Base-by-base conservation (phyloP, 2,888 invertebrate genomes). In the Salticus scenicus region DNA sequence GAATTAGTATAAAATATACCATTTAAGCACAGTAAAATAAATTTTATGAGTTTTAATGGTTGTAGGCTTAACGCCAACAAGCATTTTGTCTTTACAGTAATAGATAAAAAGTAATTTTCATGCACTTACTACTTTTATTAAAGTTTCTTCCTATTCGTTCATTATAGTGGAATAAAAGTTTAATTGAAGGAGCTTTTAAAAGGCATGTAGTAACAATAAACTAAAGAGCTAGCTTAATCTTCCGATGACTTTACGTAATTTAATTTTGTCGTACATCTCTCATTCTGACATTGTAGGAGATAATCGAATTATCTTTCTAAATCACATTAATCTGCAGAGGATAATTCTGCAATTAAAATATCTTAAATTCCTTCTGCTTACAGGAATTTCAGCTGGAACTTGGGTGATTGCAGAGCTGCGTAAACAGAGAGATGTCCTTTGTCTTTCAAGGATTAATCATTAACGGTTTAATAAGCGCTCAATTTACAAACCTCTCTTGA, bases 261-360 rank as follows among this genome's bases (percentile, higher is more conserved):
- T 17, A 47, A 47, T 47, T 47, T 47, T 14, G 10, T 47, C 42
- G 17, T 17, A 17, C n/a, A 47, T 47, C n/a, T 47, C 42, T 47
- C 42, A 17, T 17, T 12, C 1, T 17, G 42, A 47, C 42, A 47
- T 12, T 17, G 42, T 37, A 37, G 37, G 10, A 4, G 37, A 37
- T 47, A 47, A 47, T 17, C 42, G 42, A 47, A 47, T 47, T 47
- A 47, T 47, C 42, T 17, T 47, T 47, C n/a, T 47, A 47, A 47
- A 47, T 47, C 42, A 47, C 42, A 47, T 47, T 47, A 47, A 47
- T 47, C 42, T 17, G 17, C 17, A 17, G 10, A 12, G 42, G 42
- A 47, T 47, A 47, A 47, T 10, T 47, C 42, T 47, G 42, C 42
- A 47, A 47, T 47, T 47, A 47, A 47, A 47, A 47, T 47, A 47